These are phyloP conservation scores for Nemotelus nigrinus DNA, from an alignment of 2,888 invertebrate genomes.

Conservation along the genomic window DNA sequence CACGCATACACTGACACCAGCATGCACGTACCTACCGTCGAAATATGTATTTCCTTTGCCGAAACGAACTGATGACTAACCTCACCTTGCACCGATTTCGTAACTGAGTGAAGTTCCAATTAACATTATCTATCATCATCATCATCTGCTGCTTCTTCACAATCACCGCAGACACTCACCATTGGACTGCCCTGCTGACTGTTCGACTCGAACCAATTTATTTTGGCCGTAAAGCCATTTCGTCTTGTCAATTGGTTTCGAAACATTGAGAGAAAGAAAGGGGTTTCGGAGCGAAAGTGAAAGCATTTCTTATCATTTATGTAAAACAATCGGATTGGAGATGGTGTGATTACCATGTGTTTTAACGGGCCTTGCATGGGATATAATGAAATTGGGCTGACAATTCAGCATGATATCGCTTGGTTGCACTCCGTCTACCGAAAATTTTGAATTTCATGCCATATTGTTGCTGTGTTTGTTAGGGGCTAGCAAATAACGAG, in stretches of 20 bases:
- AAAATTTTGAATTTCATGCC: too few relatives aligned
- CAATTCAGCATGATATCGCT: too few relatives aligned
- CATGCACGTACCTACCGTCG: too few relatives aligned
- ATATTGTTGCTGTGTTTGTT: too few relatives aligned
- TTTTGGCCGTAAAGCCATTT: background rate
- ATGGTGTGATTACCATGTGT: background rate
- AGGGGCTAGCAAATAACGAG: too few relatives aligned
- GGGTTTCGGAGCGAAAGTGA: slow-evolving; percentile 41
- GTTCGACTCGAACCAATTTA: background rate
- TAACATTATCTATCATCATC: slow-evolving; percentile 21
- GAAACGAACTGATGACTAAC: slow-evolving; percentile 33
- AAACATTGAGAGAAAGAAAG: slow-evolving; percentile 1
- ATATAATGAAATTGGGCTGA: too few relatives aligned
- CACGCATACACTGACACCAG: background rate
- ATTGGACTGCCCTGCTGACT: background rate
- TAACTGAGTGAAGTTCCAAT: background rate
- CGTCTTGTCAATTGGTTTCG: background rate
- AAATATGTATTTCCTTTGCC: background rate
- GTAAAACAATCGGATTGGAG: slow-evolving; percentile 2
- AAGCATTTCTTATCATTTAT: slow-evolving; percentile 44
- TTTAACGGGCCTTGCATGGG: background rate
- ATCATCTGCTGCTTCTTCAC: background rate
- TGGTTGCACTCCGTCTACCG: too few relatives aligned
- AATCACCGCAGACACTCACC: too few relatives aligned
- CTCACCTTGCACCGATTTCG: slow-evolving; percentile 29